These are phyloP conservation scores for Stictonetta naevosa DNA, from an alignment of 2,113 vertebrate genomes.

Conservation along the genomic window DNA sequence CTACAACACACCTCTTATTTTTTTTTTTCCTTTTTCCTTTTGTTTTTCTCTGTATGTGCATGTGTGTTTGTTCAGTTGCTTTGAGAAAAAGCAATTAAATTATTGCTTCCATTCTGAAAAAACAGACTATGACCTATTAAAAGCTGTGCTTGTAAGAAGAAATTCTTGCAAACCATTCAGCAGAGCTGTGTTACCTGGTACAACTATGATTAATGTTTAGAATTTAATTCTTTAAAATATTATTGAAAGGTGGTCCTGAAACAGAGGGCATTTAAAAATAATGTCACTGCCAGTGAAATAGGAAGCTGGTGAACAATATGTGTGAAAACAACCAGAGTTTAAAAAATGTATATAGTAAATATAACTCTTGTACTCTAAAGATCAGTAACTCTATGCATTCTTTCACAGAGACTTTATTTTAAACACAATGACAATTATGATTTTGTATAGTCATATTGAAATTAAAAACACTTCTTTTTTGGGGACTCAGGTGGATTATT, in stretches of 20 bases:
- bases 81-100: neutral
- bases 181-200: neutral
- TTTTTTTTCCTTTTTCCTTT: neutral
- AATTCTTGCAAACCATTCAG: neutral
- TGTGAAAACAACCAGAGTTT: neutral
- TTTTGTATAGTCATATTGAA: constrained; percentile 59
- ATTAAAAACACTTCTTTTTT: constrained; percentile 63
- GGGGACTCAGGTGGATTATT: constrained; percentile 33
- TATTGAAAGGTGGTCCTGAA: constrained; percentile 31
- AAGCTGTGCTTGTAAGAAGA: neutral
- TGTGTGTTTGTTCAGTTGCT: neutral
- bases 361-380: neutral
- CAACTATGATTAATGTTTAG: constrained; percentile 6
- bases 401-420: constrained; percentile 26
- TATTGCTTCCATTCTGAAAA: neutral
- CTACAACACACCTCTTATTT: neutral
- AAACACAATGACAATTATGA: constrained; percentile 39
- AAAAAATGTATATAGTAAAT: constrained; percentile 4
- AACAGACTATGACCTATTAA: neutral
- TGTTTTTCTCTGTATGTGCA: neutral
- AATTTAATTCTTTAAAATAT: constrained; percentile 46
- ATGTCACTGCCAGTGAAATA: neutral
- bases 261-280: constrained; percentile 14
- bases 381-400: constrained; percentile 14
- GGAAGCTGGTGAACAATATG: neutral